phyloP scores from a whole-genome alignment of 2,797 vertebrate species.

The Hemibagrus guttatus region DNA sequence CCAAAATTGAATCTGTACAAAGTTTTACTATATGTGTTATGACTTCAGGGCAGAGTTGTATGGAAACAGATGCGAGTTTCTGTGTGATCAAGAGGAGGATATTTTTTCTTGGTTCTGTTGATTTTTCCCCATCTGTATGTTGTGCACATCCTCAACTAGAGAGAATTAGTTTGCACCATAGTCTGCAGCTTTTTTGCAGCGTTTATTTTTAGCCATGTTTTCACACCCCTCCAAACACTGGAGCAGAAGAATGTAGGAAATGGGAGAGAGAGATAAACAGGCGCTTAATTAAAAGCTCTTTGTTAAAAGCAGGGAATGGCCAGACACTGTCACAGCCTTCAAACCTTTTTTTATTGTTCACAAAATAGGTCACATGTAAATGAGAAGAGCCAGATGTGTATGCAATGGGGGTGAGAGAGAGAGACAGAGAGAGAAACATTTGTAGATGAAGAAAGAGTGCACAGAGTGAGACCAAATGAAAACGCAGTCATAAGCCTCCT shows the following conservation, averaged over 20 bases:
- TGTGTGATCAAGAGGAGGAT: not conserved
- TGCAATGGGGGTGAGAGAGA: constrained; percentile 45
- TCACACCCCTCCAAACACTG: constrained; percentile 62
- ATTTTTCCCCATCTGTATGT: constrained; percentile 47
- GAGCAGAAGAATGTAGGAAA: constrained; percentile 60
- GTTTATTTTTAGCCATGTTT: constrained; percentile 75
- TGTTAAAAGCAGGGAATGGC: constrained; percentile 68
- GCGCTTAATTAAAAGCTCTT: constrained; percentile 75
- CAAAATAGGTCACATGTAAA: constrained; percentile 68
- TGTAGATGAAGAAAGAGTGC: constrained; percentile 24
- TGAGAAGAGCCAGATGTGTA: constrained; percentile 52
- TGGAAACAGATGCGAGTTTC: not conserved
- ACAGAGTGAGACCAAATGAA: constrained; percentile 29
- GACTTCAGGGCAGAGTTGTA: not conserved
- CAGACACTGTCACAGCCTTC: constrained; percentile 57
- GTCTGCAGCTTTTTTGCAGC: constrained; percentile 62
- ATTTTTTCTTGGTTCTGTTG: constrained; percentile 23
- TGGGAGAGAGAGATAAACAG: constrained; percentile 72
- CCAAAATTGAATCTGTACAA: not conserved
- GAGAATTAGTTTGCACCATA: constrained; percentile 56
- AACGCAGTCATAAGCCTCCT: constrained; percentile 18
- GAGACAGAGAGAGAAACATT: constrained; percentile 8
- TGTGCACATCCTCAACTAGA: constrained; percentile 53
- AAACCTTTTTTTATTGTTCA: constrained; percentile 45
- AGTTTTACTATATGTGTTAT: not conserved